Evolutionary conservation across 2,888 invertebrate genomes (phyloP).

Genomic region (Torymus aiolomorphi): DNA sequence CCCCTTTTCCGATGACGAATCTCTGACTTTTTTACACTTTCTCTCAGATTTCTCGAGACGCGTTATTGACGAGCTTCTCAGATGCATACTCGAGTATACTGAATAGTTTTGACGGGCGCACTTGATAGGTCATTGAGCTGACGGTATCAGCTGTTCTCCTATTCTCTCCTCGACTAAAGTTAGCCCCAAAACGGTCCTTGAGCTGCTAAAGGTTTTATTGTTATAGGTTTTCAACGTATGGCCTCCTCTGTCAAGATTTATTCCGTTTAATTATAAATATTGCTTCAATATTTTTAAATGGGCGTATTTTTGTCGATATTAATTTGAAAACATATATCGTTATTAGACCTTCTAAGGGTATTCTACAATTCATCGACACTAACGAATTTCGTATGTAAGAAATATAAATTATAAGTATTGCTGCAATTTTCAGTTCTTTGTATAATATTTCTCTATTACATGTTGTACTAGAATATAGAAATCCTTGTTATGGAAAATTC

Average conservation of each 20-base stretch:
- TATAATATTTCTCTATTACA: no score
- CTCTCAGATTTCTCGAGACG: not conserved
- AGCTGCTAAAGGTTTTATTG: conserved; percentile 12
- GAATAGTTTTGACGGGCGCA: conserved; percentile 13
- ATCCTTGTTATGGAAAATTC: no score
- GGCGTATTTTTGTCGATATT: not conserved
- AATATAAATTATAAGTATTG: no score
- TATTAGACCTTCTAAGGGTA: no score
- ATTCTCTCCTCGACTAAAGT: conserved; percentile 35
- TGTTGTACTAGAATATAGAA: no score
- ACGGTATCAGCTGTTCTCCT: conserved; percentile 45
- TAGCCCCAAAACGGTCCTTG: conserved; percentile 31
- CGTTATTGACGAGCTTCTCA: no score
- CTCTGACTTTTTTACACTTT: conserved; percentile 35
- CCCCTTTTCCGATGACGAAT: not conserved
- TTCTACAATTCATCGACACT: no score
- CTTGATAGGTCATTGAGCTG: conserved; percentile 49
- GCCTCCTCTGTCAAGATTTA: no score
- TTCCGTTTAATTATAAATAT: no score
- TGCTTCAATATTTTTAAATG: not conserved
- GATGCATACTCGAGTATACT: not conserved
- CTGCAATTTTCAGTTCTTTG: no score
- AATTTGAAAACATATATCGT: no score
- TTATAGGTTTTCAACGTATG: not conserved
- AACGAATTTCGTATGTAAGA: no score